Evolutionary conservation across 2,797 vertebrate species (phyloP), one percentile per base, ranked within the genome.

Genomic region (Miichthys miiuy): DNA sequence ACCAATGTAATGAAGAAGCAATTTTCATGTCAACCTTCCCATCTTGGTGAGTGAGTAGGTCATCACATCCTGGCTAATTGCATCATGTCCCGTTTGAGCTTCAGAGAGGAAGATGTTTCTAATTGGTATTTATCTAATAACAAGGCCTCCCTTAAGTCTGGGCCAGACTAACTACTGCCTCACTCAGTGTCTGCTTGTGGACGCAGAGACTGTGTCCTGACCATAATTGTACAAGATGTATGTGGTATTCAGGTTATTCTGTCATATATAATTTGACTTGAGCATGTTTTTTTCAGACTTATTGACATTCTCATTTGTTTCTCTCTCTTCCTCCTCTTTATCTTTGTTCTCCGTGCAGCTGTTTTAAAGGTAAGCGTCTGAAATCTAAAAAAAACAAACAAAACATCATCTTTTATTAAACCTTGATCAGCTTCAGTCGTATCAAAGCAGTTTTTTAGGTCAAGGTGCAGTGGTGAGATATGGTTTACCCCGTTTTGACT

Each of bases 281-380:
- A 25, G 16, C 50, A n/a, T 65, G n/a, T 9, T 50, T 78, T 52
- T 68, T 66, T 58, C 52, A 52, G 3, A 42, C 30, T 78, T 66
- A 60, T 62, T 93, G 72, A 87, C 68, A 17, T 80, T 85, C 66
- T 88, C 50, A 67, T 81, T 76, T 87, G 69, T 83, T 88, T 82
- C 27, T 93, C 41, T 80, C 79, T 70, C 51, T 65, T 23, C 69
- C 72, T 79, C 56, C 78, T 66, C 61, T 78, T 76, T 56, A 47
- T 83, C 60, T 81, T 75, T 76, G 44, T 50, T 63, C 55, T 70
- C 69, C 58, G 18, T 80, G 70, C 89, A 96, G 95, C 88, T 84
- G 87, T 92, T 81, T 85, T 96, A 63, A 96, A 96, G 95, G 96
- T 96, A 95, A 95, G 95, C 41, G 5, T 58, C 68, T 76, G 27